phyloP scores from a whole-genome alignment of 2,113 vertebrate species.

The Pavo muticus region DNA sequence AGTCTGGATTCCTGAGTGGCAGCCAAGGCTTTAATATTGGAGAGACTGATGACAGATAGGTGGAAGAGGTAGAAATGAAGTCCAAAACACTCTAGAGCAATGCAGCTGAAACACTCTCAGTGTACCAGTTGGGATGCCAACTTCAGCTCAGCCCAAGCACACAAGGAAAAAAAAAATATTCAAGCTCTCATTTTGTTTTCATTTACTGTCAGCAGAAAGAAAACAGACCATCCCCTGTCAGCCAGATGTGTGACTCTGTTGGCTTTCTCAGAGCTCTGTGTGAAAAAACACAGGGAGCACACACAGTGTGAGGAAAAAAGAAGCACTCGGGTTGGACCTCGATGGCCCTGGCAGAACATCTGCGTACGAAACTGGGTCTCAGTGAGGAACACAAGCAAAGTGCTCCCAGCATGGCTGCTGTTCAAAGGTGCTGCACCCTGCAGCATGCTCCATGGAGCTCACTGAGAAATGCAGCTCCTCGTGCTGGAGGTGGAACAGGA shows the following conservation, averaged over 20 bases:
- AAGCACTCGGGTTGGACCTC: background rate
- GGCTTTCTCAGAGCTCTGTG: background rate
- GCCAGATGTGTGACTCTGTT: background rate
- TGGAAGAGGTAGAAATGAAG: slow-evolving; percentile 62
- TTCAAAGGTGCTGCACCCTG: background rate
- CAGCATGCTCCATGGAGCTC: background rate
- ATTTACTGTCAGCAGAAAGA: background rate
- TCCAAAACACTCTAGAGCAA: slow-evolving; percentile 6
- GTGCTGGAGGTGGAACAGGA: background rate
- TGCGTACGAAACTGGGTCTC: background rate
- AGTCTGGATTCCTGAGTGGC: slow-evolving; percentile 59
- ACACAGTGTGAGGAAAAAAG: background rate
- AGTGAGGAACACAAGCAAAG: background rate
- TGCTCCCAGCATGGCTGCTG: background rate
- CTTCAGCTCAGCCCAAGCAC: background rate
- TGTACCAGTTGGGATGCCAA: background rate
- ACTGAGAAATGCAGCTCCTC: background rate
- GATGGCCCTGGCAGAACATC: slow-evolving; percentile 30
- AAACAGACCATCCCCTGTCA: background rate
- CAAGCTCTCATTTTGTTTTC: background rate
- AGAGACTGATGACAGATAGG: slow-evolving; percentile 68
- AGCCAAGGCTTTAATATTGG: slow-evolving; percentile 59
- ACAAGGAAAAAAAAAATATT: background rate
- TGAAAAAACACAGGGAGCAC: background rate
- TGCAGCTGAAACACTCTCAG: background rate